Conservation (phyloP, 2,888 invertebrate genomes). For the Synergus itoensis region DNA sequence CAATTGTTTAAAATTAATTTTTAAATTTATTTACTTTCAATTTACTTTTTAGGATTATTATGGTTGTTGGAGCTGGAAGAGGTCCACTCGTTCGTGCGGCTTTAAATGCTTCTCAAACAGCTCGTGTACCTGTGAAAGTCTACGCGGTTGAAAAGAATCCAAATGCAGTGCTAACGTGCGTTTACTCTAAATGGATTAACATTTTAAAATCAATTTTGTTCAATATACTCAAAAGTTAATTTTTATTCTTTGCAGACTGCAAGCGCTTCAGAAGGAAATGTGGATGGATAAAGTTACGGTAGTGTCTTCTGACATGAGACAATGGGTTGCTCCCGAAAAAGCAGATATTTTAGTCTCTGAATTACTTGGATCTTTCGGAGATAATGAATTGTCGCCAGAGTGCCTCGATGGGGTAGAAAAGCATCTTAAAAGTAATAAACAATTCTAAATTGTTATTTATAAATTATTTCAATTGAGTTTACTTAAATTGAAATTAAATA, state of each 20-base stretch:
- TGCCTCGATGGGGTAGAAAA: slow-evolving; percentile 96
- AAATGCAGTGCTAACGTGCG: slow-evolving; percentile 91
- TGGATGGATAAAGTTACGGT: slow-evolving; percentile 90
- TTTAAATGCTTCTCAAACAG: slow-evolving; percentile 87
- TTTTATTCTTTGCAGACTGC: slow-evolving; percentile 77
- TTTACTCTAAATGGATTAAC: slow-evolving; percentile 35
- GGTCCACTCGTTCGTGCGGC: slow-evolving; percentile 96
- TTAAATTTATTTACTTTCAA: not conserved
- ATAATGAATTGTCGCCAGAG: slow-evolving; percentile 99
- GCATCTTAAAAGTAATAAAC: slow-evolving; percentile 83
- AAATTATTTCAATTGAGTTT: not conserved
- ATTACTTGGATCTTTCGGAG: slow-evolving; percentile 97
- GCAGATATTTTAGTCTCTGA: slow-evolving; percentile 98
- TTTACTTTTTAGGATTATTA: slow-evolving; percentile 80
- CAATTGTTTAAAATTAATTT: slow-evolving; percentile 12
- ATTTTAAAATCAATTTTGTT: not conserved
- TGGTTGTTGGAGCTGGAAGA: slow-evolving; percentile 96
- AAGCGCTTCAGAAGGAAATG: slow-evolving; percentile 86
- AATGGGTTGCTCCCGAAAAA: slow-evolving; percentile 88
- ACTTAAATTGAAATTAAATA: not conserved
- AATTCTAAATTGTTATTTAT: not conserved
- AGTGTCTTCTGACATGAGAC: slow-evolving; percentile 92
- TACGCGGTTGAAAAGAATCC: slow-evolving; percentile 99
- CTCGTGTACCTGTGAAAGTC: slow-evolving; percentile 87
- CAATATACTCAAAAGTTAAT: not conserved